Evolutionary conservation across 2,113 vertebrate species (phyloP).

Genomic region (Glaucidium brasilianum): DNA sequence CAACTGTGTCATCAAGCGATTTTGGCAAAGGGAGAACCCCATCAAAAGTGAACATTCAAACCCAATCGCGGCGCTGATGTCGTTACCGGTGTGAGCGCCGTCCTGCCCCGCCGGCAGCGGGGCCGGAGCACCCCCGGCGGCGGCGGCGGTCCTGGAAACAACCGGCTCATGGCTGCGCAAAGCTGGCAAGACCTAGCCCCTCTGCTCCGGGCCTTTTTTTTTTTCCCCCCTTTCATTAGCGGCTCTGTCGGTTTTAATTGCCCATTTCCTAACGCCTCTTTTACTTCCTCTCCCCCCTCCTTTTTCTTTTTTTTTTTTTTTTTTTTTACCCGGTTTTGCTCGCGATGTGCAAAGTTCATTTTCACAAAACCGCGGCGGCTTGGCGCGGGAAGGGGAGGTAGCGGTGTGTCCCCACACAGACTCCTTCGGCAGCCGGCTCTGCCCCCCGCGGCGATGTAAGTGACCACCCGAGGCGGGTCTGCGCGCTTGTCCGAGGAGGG

Average conservation of each 20-base stretch:
- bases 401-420: neutral
- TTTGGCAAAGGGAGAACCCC: constrained; percentile 75
- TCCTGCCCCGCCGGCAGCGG: neutral
- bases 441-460: constrained; percentile 45
- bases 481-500: neutral
- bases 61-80: constrained; percentile 61
- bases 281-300: neutral
- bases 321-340: neutral
- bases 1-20: constrained; percentile 69
- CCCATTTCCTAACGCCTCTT: constrained; percentile 46
- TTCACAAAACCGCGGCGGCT: neutral
- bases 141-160: constrained; percentile 12
- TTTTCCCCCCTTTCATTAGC: neutral
- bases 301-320: neutral
- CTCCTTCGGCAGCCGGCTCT: neutral
- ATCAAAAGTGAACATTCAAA: constrained; percentile 71
- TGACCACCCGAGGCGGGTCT: constrained; percentile 4
- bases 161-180: neutral
- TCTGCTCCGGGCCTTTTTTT: neutral
- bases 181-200: constrained; percentile 28
- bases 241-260: constrained; percentile 57
- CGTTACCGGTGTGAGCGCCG: constrained; percentile 30
- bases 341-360: neutral
- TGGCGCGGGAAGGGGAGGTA: neutral
- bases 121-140: neutral